Evolutionary conservation across 2,888 invertebrate genomes (phyloP).

Genomic region (Cephus sareptanus): DNA sequence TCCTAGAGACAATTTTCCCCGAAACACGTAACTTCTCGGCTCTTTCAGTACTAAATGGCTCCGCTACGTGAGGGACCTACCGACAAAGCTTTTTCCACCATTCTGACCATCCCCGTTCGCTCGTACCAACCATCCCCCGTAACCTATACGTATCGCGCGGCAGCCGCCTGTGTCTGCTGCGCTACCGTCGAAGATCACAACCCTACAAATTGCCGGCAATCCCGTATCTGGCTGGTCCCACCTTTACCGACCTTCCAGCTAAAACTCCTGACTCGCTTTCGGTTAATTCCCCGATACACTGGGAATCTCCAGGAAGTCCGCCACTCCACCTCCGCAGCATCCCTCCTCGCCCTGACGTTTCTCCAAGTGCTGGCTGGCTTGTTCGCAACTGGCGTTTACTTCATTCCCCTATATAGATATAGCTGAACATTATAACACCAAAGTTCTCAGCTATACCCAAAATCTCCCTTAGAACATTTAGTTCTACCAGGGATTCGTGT

Average conservation of each 20-base stretch:
- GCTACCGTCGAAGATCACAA: slow-evolving; percentile 6
- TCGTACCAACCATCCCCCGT: slow-evolving; percentile 13
- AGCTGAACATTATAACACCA: neutral
- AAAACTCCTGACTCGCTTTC: neutral
- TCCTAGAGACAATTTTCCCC: slow-evolving; percentile 34
- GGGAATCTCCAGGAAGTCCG: neutral
- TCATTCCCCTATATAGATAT: neutral
- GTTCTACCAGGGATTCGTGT: neutral
- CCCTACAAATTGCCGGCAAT: slow-evolving; percentile 38
- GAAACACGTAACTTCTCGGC: slow-evolving; percentile 35
- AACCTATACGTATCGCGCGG: slow-evolving; percentile 12
- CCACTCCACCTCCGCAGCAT: neutral
- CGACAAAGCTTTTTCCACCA: slow-evolving; percentile 27
- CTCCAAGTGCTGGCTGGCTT: neutral
- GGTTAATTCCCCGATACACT: slow-evolving; percentile 4
- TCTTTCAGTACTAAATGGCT: slow-evolving; percentile 41
- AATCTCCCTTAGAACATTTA: neutral
- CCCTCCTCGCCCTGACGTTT: neutral
- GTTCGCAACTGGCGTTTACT: neutral
- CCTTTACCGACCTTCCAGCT: slow-evolving; percentile 18
- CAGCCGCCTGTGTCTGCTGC: slow-evolving; percentile 9
- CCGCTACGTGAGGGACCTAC: slow-evolving; percentile 41
- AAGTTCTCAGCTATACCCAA: neutral
- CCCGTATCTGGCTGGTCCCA: slow-evolving; percentile 32
- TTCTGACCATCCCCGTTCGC: slow-evolving; percentile 17